Percentiles rank a stretch among this genome's conserved stretches.
phyloP scores from a whole-genome alignment of 1,140 invertebrate genomes.

The Belonocnema kinseyi region DNA sequence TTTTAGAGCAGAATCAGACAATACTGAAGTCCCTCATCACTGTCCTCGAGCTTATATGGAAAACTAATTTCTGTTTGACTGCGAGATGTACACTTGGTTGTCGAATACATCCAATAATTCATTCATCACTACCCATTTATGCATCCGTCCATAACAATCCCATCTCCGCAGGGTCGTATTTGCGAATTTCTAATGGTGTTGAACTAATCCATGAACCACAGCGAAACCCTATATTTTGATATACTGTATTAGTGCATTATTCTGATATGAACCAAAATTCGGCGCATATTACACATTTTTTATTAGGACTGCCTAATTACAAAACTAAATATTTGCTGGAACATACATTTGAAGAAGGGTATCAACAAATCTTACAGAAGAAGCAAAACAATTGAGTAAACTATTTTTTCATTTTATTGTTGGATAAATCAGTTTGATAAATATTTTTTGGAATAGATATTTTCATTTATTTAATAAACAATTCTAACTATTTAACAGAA shows the following conservation, averaged over 20 bases:
- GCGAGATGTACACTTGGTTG: background rate
- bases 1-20: too few species aligned
- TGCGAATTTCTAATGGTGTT: constrained; percentile 15
- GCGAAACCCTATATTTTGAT: background rate
- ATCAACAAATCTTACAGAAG: too few species aligned
- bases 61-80: constrained; percentile 29
- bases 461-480: too few species aligned
- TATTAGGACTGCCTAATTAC: too few species aligned
- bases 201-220: background rate
- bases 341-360: too few species aligned
- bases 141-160: constrained; percentile 20
- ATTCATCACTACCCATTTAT: constrained; percentile 28
- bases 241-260: background rate
- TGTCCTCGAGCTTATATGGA: background rate
- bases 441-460: too few species aligned
- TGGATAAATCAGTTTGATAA: too few species aligned
- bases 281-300: too few species aligned
- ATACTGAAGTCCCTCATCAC: background rate
- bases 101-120: constrained; percentile 18
- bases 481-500: too few species aligned
- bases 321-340: too few species aligned
- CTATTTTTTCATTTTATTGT: too few species aligned
- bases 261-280: background rate
- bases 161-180: constrained; percentile 7
- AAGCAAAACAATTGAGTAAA: too few species aligned